Conservation (phyloP, 2,797 vertebrate genomes). For the Heliangelus exortis region DNA sequence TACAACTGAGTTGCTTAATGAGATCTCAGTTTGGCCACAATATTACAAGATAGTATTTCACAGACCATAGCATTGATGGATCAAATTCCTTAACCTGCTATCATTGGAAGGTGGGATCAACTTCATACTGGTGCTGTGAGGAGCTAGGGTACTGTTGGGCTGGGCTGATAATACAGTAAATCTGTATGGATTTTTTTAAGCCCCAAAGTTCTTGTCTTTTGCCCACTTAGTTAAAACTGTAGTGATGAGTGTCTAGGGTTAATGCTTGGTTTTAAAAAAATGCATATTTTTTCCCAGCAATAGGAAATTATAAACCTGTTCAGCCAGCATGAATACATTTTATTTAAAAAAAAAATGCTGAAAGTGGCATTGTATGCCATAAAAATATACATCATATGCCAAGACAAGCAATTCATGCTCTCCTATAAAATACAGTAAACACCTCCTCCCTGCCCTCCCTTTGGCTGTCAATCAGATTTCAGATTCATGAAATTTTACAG, state of each 20-base stretch:
- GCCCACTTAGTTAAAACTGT: not conserved
- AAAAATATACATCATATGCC: conserved; percentile 75
- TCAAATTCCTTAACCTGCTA: not conserved
- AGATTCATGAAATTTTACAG: conserved; percentile 81
- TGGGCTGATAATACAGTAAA: not conserved
- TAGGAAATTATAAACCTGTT: conserved; percentile 60
- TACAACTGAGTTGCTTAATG: not conserved
- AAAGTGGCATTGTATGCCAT: conserved; percentile 69
- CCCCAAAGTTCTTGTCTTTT: not conserved
- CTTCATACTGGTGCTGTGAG: not conserved
- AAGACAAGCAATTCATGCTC: conserved; percentile 77
- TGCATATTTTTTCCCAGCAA: not conserved
- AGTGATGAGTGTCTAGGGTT: not conserved
- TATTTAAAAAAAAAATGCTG: conserved; percentile 46
- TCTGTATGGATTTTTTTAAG: not conserved
- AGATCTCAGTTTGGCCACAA: not conserved
- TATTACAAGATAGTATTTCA: not conserved
- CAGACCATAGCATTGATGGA: not conserved
- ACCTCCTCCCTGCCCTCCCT: conserved; percentile 75
- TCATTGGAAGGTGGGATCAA: not conserved
- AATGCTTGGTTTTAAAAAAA: not conserved
- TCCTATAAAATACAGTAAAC: conserved; percentile 77
- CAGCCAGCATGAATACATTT: conserved; percentile 56
- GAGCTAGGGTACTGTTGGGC: not conserved
- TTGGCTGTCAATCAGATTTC: conserved; percentile 82